Base-by-base conservation (phyloP, 1,140 invertebrate species). In the Phthorimaea operculella region DNA sequence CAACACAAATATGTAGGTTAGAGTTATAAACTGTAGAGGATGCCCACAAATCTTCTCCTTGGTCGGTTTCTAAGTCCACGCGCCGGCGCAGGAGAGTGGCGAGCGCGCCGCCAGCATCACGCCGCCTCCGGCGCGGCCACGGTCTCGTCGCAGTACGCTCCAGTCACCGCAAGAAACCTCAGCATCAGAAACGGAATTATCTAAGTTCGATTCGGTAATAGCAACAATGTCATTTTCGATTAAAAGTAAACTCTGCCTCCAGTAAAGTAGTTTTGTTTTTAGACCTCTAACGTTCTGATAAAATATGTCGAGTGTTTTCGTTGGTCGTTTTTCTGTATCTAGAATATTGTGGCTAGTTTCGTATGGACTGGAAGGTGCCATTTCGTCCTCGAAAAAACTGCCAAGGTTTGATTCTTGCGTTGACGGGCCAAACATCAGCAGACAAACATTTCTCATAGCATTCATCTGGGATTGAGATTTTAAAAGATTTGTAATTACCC, bases 241-340 rank as follows among this genome's bases (percentile, higher is more conserved):
- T 6, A 14, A n/a, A 10, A 54, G 16, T 8, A 54, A 47, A 33
- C 34, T 49, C 12, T 34, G 53, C 18, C 44, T 28, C 8, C 47
- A 54, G 10, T 34, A 33, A 15, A 15, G 21, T 8, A 54, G 53
- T 15, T 48, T 54, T 3, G 53, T 54, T n/a, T 49, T 54, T 5
- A 54, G 53, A 4, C 53, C 53, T 48, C 53, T 48, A 15, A 54
- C 53, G 16, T 54, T 54, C 16, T 54, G 53, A 36, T 54, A 54
- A 45, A 45, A 28, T 12, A 53, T 33, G 14, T 21, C 6, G 2
- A 53, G 36, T 39, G 36, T 39, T 12, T n/a, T 3, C 3, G 10
- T n/a, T n/a, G 36, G n/a, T 12, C 36, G 3, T 12, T 12, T 28
- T 28, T 28, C 21, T 28, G 21, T 4, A 6, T 28, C 21, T 28